Evolutionary conservation across 2,797 vertebrate species (phyloP), one percentile per base, ranked within the genome.

Genomic region (Lepilemur ruficaudatus): DNA sequence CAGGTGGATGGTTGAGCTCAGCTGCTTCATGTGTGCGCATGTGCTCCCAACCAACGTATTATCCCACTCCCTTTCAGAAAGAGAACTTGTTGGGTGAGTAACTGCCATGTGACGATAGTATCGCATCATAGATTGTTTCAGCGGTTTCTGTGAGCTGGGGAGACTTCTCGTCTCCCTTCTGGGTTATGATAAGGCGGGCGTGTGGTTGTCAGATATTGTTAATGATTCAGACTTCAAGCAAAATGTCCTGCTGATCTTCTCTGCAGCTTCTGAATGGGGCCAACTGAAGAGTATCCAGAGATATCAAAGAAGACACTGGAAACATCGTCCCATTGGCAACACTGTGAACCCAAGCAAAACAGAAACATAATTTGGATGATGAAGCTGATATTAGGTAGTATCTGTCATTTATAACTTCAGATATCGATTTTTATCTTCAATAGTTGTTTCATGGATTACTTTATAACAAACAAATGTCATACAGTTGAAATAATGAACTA

Each of bases 131-230:
- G 89, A 93, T 96, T 89, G 48, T 95, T 89, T 91, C 63, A 55
- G 38, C 70, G 67, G 89, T 81, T 95, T 79, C 89, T 75, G 48
- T 23, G 23, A 73, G 55, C 83, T 59, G 48, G 52, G 89, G 59
- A 65, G 3, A 55, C 83, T 93, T 96, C 70, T 25, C 63, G 73
- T 70, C 67, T 80, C 79, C 78, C 95, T 96, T 95, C 70, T 86
- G 48, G 46, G 12, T 79, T 69, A 28, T 84, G 97, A 98, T 98
- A 98, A 97, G 87, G 65, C 52, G 48, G 65, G 67, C 86, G 20
- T 96, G 96, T 43, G 70, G 55, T 48, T 83, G 86, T 95, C 63
- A 97, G 96, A 97, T 96, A 84, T 25, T 63, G 83, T 46, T 92
- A 28, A 78, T 95, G 83, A 97, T 93, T 89, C 91, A 65, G 67